These are phyloP conservation scores for Autographa gamma DNA, from an alignment of 2,888 invertebrate species.

Conservation along the genomic window DNA sequence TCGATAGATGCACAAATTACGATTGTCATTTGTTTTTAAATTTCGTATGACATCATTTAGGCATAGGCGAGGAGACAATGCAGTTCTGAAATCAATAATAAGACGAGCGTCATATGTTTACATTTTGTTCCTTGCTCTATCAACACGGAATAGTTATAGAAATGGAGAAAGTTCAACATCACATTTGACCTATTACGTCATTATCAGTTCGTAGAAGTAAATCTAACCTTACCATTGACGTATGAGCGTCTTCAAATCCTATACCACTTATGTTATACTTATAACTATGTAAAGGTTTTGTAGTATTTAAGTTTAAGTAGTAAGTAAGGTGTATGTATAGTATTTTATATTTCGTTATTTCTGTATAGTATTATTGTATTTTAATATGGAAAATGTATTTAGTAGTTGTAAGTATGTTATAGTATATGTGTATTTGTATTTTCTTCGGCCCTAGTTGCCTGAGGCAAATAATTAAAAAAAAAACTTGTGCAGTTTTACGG, in stretches of 20 bases:
- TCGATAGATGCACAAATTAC: no score
- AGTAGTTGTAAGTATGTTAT: no score
- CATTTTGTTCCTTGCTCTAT: background rate
- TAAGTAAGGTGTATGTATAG: no score
- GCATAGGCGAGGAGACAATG: background rate
- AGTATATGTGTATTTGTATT: no score
- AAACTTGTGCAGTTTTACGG: background rate
- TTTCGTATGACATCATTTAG: background rate
- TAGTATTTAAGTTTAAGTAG: no score
- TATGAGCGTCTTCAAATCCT: background rate
- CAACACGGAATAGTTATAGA: background rate
- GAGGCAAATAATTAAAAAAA: no score
- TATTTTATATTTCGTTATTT: no score
- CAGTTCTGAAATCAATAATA: background rate
- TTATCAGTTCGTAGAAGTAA: background rate
- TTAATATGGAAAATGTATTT: no score
- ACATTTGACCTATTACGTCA: slow-evolving; percentile 1
- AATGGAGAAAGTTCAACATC: background rate
- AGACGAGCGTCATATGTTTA: slow-evolving; percentile 4
- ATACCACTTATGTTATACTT: background rate
- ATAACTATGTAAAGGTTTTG: no score
- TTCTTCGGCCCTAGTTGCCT: no score
- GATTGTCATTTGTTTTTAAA: slow-evolving; percentile 2
- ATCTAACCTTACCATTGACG: background rate
- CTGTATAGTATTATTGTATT: no score